These are phyloP conservation scores for Dromas ardeola DNA, from an alignment of 2,113 vertebrate species.

Conservation along the genomic window DNA sequence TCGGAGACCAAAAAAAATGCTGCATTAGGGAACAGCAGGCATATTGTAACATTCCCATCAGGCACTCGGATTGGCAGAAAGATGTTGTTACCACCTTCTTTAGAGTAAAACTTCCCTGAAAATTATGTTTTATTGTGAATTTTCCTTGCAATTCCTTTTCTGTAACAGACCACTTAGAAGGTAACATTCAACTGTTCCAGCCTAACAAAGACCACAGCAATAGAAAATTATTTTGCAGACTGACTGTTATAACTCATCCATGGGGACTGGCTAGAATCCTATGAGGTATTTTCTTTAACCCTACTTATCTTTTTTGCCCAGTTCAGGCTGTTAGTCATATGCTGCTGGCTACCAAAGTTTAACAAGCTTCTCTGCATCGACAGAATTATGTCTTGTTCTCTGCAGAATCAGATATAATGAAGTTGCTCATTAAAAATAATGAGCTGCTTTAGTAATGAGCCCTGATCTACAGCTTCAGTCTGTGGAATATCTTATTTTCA, in stretches of 20 bases:
- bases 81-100: neutral
- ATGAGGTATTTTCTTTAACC: neutral
- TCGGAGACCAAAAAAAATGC: neutral
- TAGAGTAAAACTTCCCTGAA: neutral
- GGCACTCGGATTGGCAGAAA: neutral
- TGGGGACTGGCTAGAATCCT: neutral
- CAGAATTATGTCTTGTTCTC: slow-evolving; percentile 55
- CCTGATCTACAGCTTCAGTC: slow-evolving; percentile 67
- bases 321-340: neutral
- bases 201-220: neutral
- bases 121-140: neutral
- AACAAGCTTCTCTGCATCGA: slow-evolving; percentile 51
- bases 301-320: neutral
- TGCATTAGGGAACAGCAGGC: neutral
- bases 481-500: slow-evolving; percentile 69
- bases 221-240: neutral
- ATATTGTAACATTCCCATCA: neutral
- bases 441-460: slow-evolving; percentile 71
- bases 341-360: slow-evolving; percentile 58
- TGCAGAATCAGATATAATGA: slow-evolving; percentile 70
- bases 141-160: neutral
- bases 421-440: slow-evolving; percentile 82
- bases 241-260: neutral
- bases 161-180: neutral
- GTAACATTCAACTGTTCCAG: neutral